Conservation (phyloP, 2,888 invertebrate species). For the Oscheius sp. region DNA sequence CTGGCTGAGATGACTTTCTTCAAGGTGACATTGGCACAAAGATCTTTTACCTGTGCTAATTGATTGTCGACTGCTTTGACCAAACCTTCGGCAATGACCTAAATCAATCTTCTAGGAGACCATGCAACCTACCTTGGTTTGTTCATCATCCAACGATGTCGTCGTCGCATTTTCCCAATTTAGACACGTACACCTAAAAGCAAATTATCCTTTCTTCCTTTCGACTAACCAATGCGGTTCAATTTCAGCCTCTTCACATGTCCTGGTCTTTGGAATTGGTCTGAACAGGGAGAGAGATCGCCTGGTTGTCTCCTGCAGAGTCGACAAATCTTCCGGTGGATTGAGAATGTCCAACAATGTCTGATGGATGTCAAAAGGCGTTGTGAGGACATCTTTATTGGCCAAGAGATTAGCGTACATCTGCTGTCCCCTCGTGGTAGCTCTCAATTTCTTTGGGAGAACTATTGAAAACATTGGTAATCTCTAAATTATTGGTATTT, state of each 20-base stretch:
- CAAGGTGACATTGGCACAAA: conserved; percentile 75
- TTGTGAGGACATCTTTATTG: conserved; percentile 78
- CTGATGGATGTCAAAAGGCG: conserved; percentile 89
- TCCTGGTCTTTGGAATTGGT: conserved; percentile 55
- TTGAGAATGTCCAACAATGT: conserved; percentile 82
- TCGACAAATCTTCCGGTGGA: conserved; percentile 49
- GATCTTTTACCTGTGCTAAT: conserved; percentile 75
- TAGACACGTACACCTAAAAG: conserved; percentile 93
- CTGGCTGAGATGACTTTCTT: conserved; percentile 52
- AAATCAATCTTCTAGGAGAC: no score
- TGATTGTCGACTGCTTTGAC: conserved; percentile 73
- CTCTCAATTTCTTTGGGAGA: neutral
- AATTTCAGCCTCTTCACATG: conserved; percentile 79
- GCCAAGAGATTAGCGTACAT: neutral
- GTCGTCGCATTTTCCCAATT: conserved; percentile 80
- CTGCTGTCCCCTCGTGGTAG: neutral
- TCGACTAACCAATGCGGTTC: conserved; percentile 96
- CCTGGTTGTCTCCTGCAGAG: neutral
- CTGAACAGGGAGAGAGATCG: conserved; percentile 64
- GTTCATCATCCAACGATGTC: neutral
- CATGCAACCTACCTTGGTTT: neutral
- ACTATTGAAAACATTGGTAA: conserved; percentile 9
- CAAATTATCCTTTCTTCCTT: no score
- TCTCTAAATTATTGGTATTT: no score
- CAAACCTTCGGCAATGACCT: conserved; percentile 74